Percentiles rank a stretch among this genome's conserved stretches.
Conservation (phyloP, 2,113 vertebrate genomes). For the Geococcyx californianus region DNA sequence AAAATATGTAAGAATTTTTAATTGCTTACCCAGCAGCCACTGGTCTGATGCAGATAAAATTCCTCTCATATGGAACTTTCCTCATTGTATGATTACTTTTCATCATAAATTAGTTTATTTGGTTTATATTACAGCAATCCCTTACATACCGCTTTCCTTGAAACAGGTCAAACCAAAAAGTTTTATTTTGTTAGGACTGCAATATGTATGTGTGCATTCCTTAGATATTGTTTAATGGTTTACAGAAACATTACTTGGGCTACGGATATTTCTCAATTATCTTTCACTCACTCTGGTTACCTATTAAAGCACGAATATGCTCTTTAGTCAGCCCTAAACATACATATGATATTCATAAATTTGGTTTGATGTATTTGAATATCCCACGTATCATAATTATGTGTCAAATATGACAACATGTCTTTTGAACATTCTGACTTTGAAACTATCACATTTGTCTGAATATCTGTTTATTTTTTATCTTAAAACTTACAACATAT, state of each 20-base stretch:
- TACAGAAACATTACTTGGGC: not conserved
- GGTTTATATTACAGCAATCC: not conserved
- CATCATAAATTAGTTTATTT: not conserved
- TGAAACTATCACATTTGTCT: not conserved
- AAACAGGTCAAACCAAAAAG: not conserved
- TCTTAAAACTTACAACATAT: not conserved
- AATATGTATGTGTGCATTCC: not conserved
- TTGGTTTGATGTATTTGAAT: not conserved
- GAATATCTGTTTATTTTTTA: not conserved
- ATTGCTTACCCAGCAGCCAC: not conserved
- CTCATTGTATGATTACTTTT: not conserved
- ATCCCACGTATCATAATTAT: not conserved
- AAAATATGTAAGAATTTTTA: not conserved
- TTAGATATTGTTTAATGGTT: not conserved
- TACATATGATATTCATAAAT: not conserved
- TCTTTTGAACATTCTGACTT: not conserved
- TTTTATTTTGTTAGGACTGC: not conserved
- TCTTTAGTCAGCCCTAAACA: not conserved
- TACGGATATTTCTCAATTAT: not conserved
- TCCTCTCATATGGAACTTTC: not conserved
- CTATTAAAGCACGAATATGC: not conserved
- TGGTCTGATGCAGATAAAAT: not conserved
- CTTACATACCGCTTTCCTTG: not conserved
- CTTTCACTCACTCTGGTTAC: not conserved
- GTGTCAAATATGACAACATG: not conserved